Evolutionary conservation across 2,888 invertebrate species (phyloP), one percentile per base, ranked within the genome.

Genomic region (Tolmerus cingulatus): DNA sequence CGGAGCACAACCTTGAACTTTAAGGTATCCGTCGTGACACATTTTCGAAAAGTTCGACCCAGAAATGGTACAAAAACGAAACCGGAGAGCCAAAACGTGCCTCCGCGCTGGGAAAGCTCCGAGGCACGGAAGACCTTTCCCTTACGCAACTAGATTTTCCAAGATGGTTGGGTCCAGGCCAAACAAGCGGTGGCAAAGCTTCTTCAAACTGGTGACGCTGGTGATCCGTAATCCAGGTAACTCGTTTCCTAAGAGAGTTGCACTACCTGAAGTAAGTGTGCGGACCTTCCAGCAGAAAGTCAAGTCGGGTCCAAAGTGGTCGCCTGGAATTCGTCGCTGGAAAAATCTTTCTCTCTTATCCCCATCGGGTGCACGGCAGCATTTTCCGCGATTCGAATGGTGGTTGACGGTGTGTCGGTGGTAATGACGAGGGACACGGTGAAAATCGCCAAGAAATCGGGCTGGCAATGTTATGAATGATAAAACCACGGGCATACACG

Each of bases 131-230:
- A 87, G 74, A 46, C 85, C 85, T 87, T 87, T 87, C 87, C 87
- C 87, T 87, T 87, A 87, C 87, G 87, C 87, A 87, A 87, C 76
- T n/a, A 76, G 74, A 87, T 84, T 84, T 76, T 74, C 79, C 78
- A 87, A 23, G 51, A 74, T 43, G 27, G 51, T 51, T 7, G 8
- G 16, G 79, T 8, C 30, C 27, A n/a, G 9, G 12, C 43, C n/a
- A 51, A 79, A 79, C 27, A 16, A 79, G 30, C 19, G 27, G 27
- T 79, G 23, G 43, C 23, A 23, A 79, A 30, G 16, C 79, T 19
- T 30, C 27, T 14, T 30, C 51, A 8, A 16, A n/a, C 51, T 51
- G 51, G 0, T n/a, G n/a, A n/a, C 16, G 14, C 16, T 7, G 40
- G 9, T 40, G 40, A 12, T 66, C 27, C 66, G 23, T 23, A 66